A percentile compares a stretch with the other conserved stretches of the same genome.
These are phyloP conservation scores for Limnephilus auricula DNA, from an alignment of 2,888 invertebrate genomes.

Conservation along the genomic window DNA sequence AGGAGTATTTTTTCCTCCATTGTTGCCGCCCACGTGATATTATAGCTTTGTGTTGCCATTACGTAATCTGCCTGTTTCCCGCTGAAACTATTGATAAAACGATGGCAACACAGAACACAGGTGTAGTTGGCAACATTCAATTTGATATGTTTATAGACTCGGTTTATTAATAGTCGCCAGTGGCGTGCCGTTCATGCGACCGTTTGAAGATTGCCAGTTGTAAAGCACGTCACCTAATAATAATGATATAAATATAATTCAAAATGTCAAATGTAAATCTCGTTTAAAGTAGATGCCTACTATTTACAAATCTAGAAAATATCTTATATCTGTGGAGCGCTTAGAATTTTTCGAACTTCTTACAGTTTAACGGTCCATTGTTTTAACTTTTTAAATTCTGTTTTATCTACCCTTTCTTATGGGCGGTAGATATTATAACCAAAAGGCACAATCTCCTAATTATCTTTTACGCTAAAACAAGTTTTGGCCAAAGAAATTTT, in stretches of 20 bases:
- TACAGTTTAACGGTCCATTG: too few species aligned
- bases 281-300: neutral
- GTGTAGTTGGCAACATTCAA: neutral
- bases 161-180: neutral
- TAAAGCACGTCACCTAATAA: neutral
- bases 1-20: slow-evolving; percentile 12
- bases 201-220: neutral
- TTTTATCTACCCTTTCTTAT: too few species aligned
- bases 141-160: neutral
- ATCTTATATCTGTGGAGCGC: too few species aligned
- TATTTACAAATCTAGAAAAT: neutral
- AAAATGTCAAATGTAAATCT: neutral
- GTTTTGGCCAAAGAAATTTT: too few species aligned
- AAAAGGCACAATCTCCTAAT: too few species aligned
- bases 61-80: slow-evolving; percentile 30
- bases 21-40: slow-evolving; percentile 37
- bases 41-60: slow-evolving; percentile 30
- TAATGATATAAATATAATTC: neutral
- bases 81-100: slow-evolving; percentile 2
- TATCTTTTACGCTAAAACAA: too few species aligned
- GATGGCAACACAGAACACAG: neutral
- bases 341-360: neutral
- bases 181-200: neutral
- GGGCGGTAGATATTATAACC: too few species aligned
- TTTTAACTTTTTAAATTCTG: too few species aligned